Percentiles rank a stretch among this genome's conserved stretches.
phyloP scores from a whole-genome alignment of 2,797 vertebrate species.

The Tolypeutes matacus region DNA sequence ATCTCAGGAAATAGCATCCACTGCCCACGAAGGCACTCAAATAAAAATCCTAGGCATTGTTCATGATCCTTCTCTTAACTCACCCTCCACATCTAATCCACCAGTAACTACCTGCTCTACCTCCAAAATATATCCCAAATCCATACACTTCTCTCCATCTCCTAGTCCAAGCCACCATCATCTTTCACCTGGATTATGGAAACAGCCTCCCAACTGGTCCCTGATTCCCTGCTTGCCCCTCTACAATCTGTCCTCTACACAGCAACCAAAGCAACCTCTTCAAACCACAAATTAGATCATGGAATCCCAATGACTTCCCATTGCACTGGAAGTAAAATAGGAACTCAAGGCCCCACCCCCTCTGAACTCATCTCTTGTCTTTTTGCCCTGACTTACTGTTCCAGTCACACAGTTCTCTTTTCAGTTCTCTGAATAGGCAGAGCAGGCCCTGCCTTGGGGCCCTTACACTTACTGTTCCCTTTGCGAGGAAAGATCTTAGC shows the following conservation, averaged over 20 bases:
- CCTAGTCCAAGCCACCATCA: neutral
- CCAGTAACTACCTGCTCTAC: neutral
- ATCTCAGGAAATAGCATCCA: neutral
- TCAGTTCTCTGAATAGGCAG: neutral
- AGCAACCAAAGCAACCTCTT: neutral
- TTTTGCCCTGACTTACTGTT: neutral
- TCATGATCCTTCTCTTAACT: neutral
- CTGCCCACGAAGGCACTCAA: neutral
- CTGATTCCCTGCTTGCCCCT: neutral
- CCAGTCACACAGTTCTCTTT: neutral
- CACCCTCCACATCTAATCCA: neutral
- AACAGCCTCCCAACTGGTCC: neutral
- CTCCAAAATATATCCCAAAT: neutral
- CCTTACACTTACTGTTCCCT: slow-evolving; percentile 5
- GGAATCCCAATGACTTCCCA: neutral
- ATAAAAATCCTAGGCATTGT: neutral
- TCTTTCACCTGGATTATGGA: neutral
- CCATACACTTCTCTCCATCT: neutral
- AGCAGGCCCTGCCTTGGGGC: neutral
- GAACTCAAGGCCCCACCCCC: neutral
- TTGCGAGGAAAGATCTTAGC: neutral
- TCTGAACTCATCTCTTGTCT: neutral
- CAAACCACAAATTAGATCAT: neutral
- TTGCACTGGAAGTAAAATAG: neutral
- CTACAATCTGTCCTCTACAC: neutral